A percentile compares a stretch with the other conserved stretches of the same genome.
Evolutionary conservation across 1,140 invertebrate species (phyloP).

Genomic region (Brachionus plicatilis): DNA sequence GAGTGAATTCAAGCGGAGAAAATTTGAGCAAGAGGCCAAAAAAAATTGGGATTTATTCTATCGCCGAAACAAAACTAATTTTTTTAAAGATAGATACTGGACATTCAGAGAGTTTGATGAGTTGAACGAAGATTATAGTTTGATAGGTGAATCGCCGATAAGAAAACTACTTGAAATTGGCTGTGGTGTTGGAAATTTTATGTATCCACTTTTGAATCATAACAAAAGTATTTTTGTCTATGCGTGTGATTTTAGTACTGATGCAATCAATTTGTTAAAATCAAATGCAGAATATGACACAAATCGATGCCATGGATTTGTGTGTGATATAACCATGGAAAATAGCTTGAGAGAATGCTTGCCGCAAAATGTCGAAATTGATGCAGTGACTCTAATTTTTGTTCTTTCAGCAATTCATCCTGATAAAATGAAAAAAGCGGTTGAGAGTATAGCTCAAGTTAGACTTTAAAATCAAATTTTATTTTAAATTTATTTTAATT

Average conservation of each 20-base stretch:
- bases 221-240: slow-evolving; percentile 68
- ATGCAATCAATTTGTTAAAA: slow-evolving; percentile 80
- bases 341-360: slow-evolving; percentile 41
- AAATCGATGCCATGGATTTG: slow-evolving; percentile 50
- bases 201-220: slow-evolving; percentile 83
- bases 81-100: slow-evolving; percentile 97
- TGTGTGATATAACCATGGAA: slow-evolving; percentile 63
- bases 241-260: slow-evolving; percentile 87
- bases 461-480: background rate
- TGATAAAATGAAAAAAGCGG: slow-evolving; percentile 67
- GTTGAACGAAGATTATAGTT: slow-evolving; percentile 53
- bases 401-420: slow-evolving; percentile 74
- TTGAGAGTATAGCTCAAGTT: slow-evolving; percentile 64
- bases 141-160: background rate
- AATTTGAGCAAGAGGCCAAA: slow-evolving; percentile 9
- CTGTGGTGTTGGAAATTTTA: slow-evolving; percentile 93
- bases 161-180: slow-evolving; percentile 74
- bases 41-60: slow-evolving; percentile 89
- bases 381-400: slow-evolving; percentile 70
- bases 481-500: background rate
- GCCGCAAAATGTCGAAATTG: slow-evolving; percentile 52
- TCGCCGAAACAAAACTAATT: slow-evolving; percentile 68
- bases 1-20: slow-evolving; percentile 7
- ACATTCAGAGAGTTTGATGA: slow-evolving; percentile 87
- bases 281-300: slow-evolving; percentile 40